These are phyloP conservation scores for Condylura cristata DNA, from an alignment of 2,113 vertebrate genomes.

Conservation along the genomic window DNA sequence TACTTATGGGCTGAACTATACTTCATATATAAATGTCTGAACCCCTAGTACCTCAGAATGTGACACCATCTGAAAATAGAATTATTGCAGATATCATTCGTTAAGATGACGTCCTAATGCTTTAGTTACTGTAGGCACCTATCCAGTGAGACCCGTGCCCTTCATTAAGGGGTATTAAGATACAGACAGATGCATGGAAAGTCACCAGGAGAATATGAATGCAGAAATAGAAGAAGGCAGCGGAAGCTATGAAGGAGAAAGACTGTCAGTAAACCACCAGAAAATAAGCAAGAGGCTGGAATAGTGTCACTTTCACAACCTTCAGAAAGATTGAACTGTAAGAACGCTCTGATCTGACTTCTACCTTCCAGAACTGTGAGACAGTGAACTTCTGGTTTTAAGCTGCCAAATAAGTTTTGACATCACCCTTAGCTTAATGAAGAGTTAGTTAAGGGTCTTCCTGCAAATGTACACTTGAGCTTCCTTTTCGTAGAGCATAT, in stretches of 20 bases:
- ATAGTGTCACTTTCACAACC: background rate
- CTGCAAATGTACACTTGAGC: background rate
- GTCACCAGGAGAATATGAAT: background rate
- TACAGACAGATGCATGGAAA: background rate
- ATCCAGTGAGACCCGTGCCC: background rate
- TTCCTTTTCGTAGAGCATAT: background rate
- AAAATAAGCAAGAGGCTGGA: background rate
- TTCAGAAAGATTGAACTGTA: background rate
- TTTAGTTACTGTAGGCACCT: too few species aligned
- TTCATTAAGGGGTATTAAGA: background rate
- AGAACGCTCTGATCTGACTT: background rate
- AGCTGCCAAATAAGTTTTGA: background rate
- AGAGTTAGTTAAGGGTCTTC: background rate
- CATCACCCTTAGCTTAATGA: background rate
- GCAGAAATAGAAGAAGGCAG: background rate
- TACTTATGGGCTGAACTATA: background rate
- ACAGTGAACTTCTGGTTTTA: background rate
- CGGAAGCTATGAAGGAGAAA: background rate
- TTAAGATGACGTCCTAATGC: background rate
- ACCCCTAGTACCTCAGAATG: background rate
- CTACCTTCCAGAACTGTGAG: background rate
- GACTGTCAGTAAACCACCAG: background rate
- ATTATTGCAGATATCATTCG: background rate
- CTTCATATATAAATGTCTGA: too few species aligned
- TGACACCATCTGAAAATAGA: background rate